Conservation (phyloP, 2,888 invertebrate species). For the Drosophila greeni region DNA sequence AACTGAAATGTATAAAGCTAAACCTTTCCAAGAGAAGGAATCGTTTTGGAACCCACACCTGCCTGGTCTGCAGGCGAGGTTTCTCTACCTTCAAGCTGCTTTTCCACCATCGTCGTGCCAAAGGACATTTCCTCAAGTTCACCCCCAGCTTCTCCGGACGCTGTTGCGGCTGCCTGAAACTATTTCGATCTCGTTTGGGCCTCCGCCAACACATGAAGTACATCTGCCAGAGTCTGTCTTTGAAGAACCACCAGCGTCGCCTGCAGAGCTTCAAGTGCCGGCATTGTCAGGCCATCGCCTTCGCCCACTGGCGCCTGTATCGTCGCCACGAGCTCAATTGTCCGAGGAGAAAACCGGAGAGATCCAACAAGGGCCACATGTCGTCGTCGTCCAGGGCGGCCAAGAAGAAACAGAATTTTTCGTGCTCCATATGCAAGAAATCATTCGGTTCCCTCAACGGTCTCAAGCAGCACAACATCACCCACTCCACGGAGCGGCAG, state of each 20-base stretch:
- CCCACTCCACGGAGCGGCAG: slow-evolving; percentile 74
- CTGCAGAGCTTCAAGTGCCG: slow-evolving; percentile 71
- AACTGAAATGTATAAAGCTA: slow-evolving; percentile 53
- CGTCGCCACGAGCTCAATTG: slow-evolving; percentile 73
- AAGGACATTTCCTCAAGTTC: slow-evolving; percentile 46
- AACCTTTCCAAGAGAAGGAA: neutral
- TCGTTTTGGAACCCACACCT: slow-evolving; percentile 13
- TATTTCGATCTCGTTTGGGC: slow-evolving; percentile 70
- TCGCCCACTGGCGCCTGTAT: slow-evolving; percentile 74
- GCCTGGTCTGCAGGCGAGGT: slow-evolving; percentile 40
- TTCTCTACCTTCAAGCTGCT: slow-evolving; percentile 51
- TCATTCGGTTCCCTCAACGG: slow-evolving; percentile 57
- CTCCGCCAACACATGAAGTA: slow-evolving; percentile 76
- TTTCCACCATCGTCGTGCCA: slow-evolving; percentile 57
- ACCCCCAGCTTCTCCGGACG: slow-evolving; percentile 48
- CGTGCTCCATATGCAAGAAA: slow-evolving; percentile 58
- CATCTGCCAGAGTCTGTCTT: slow-evolving; percentile 70
- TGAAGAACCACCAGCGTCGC: slow-evolving; percentile 53
- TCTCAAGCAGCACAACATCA: slow-evolving; percentile 77
- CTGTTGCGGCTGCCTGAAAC: slow-evolving; percentile 71
- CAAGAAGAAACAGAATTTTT: slow-evolving; percentile 31
- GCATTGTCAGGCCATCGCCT: slow-evolving; percentile 66
- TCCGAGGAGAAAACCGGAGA: slow-evolving; percentile 24
- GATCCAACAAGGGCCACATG: slow-evolving; percentile 13
- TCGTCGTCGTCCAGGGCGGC: neutral